A percentile compares a stretch with the other conserved stretches of the same genome.
These are phyloP conservation scores for Lochmaea crataegi DNA, from an alignment of 2,888 invertebrate genomes.

Conservation along the genomic window DNA sequence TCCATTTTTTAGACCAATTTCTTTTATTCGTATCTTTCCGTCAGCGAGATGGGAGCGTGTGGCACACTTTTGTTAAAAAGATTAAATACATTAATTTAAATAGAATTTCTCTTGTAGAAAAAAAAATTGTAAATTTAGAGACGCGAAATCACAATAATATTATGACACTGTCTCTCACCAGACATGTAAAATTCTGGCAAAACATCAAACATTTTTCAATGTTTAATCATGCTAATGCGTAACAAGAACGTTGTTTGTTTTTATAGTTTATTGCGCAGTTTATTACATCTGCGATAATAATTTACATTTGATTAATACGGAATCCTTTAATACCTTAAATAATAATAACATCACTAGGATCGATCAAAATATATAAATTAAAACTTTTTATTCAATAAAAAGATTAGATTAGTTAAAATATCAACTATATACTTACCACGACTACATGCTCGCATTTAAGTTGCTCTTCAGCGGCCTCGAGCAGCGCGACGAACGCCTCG, in stretches of 20 bases:
- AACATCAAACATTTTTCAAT: background rate
- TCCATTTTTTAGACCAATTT: too few relatives aligned
- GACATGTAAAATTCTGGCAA: background rate
- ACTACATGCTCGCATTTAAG: constrained; percentile 84
- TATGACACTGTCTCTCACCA: background rate
- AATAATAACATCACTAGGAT: too few relatives aligned
- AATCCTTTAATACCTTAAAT: too few relatives aligned
- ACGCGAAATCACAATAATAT: background rate
- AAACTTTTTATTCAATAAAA: too few relatives aligned
- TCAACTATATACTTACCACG: constrained; percentile 66
- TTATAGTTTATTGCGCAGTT: background rate
- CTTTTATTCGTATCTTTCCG: too few relatives aligned
- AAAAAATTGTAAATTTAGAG: background rate
- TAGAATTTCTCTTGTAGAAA: too few relatives aligned
- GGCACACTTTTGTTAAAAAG: too few relatives aligned
- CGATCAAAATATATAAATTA: too few relatives aligned
- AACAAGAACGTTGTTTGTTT: background rate
- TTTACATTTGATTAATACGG: background rate
- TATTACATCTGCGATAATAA: background rate
- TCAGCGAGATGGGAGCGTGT: too few relatives aligned
- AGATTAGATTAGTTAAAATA: too few relatives aligned
- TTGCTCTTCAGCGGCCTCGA: constrained; percentile 96
- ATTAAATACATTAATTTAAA: too few relatives aligned
- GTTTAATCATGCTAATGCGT: background rate
- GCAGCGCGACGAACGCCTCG: constrained; percentile 91